Conservation (phyloP, 2,797 vertebrate genomes). For the Salarias fasciatus region DNA sequence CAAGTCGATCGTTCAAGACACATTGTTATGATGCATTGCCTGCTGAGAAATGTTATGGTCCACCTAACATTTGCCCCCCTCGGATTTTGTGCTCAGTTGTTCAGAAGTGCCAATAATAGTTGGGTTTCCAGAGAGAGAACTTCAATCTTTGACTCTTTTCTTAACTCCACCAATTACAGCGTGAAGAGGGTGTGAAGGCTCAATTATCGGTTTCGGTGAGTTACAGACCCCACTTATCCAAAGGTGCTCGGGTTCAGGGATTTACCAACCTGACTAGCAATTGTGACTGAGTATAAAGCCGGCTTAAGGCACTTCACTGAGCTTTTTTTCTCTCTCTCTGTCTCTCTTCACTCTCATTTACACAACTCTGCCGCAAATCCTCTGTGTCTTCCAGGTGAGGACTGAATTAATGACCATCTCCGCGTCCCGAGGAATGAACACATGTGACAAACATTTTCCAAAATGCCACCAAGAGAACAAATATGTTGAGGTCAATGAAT, state of each 20-base stretch:
- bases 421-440: slow-evolving; percentile 36
- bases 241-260: background rate
- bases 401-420: slow-evolving; percentile 36
- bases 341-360: slow-evolving; percentile 21
- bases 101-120: too few species aligned
- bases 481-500: slow-evolving; percentile 69
- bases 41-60: too few species aligned
- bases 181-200: background rate
- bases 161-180: background rate
- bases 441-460: slow-evolving; percentile 35
- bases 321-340: too few species aligned
- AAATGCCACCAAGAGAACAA: slow-evolving; percentile 47
- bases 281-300: background rate
- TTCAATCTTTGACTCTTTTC: too few species aligned
- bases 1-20: too few species aligned
- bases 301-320: background rate
- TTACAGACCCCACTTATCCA: background rate
- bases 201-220: background rate
- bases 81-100: too few species aligned
- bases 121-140: too few species aligned
- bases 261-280: background rate
- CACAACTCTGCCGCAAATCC: slow-evolving; percentile 12
- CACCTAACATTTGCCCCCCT: too few species aligned
- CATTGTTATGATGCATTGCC: too few species aligned
- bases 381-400: slow-evolving; percentile 13